Conservation (phyloP, 2,797 vertebrate genomes). For the Onychomys arenicola region DNA sequence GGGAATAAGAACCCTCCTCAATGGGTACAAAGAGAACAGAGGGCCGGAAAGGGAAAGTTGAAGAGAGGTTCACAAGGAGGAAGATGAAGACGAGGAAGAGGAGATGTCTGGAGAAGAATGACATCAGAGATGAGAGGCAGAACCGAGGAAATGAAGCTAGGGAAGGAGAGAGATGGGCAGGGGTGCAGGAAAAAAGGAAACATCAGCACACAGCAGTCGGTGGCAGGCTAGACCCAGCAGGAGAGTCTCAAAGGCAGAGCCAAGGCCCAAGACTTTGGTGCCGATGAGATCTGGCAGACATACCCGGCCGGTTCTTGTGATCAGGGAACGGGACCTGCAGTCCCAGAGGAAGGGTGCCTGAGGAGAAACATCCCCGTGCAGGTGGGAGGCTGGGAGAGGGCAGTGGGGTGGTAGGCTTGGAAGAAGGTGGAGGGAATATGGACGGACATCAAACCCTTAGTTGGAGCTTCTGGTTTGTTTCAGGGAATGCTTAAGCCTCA, state of each 20-base stretch:
- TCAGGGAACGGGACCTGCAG: slow-evolving; percentile 5
- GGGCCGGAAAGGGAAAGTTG: neutral
- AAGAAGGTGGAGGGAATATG: neutral
- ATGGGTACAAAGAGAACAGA: slow-evolving; percentile 24
- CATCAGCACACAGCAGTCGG: neutral
- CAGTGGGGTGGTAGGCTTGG: neutral
- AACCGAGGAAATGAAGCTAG: neutral
- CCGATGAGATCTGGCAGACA: neutral
- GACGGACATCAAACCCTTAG: neutral
- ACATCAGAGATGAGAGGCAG: neutral
- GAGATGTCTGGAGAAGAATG: neutral
- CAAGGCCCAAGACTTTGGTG: neutral
- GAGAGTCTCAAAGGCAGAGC: neutral
- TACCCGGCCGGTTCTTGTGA: neutral
- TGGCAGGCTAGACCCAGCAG: neutral
- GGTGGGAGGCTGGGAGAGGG: neutral
- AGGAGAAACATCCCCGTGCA: neutral
- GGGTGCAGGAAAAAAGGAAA: neutral
- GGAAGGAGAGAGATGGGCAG: neutral
- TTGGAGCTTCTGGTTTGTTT: neutral
- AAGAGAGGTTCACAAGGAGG: neutral
- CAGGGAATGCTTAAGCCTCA: neutral
- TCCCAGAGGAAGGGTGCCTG: neutral
- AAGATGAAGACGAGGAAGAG: neutral
- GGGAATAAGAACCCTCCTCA: neutral